phyloP scores from a whole-genome alignment of 2,888 invertebrate species.

The Pantelozetes paolii region DNA sequence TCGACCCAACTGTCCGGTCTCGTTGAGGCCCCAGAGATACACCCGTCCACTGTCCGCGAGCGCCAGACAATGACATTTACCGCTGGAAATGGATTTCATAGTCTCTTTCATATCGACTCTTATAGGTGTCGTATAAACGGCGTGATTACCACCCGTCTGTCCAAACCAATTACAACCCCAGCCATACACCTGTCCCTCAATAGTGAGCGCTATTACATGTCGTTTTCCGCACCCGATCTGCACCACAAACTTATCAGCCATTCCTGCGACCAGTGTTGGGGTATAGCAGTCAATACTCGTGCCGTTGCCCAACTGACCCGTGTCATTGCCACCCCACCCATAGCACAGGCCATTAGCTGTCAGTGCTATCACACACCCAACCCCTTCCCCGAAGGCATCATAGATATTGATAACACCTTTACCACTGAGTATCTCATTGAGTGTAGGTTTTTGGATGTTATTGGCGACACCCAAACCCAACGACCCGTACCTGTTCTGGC shows the following conservation, averaged over 20 bases:
- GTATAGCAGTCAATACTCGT: neutral
- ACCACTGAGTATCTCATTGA: neutral
- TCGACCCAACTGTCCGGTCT: slow-evolving; percentile 73
- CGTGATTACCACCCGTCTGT: neutral
- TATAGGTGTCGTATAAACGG: neutral
- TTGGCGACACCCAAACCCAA: neutral
- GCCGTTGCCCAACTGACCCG: neutral
- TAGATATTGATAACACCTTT: neutral
- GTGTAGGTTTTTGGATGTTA: neutral
- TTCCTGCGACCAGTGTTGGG: neutral
- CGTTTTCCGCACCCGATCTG: neutral
- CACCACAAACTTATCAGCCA: neutral
- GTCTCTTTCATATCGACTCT: neutral
- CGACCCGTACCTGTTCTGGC: neutral
- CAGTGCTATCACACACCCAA: neutral
- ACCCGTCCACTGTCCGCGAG: slow-evolving; percentile 62
- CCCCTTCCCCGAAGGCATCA: neutral
- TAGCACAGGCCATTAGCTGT: neutral
- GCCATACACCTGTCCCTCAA: neutral
- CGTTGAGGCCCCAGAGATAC: slow-evolving; percentile 89
- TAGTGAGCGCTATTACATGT: neutral
- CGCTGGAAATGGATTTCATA: slow-evolving; percentile 62
- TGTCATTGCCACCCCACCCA: neutral
- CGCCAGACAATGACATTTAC: slow-evolving; percentile 81
- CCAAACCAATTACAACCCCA: neutral